Conservation (phyloP, 2,888 invertebrate genomes). For the Apoderus coryli region DNA sequence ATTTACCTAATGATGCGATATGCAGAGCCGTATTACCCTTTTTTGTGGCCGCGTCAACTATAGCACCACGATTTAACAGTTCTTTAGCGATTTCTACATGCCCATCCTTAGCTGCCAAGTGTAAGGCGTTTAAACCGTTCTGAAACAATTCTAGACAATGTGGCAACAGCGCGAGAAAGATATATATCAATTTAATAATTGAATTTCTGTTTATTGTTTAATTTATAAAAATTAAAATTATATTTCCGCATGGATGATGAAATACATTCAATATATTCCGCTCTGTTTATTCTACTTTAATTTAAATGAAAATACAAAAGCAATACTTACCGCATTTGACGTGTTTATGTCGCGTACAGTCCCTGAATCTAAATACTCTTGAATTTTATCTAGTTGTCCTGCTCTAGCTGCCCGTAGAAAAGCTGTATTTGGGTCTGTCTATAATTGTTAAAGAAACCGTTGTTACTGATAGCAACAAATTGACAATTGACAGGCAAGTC, state of each 20-base stretch:
- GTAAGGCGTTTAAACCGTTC: conserved; percentile 96
- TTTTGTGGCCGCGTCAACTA: conserved; percentile 92
- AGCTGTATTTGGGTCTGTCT: conserved; percentile 93
- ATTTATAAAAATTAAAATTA: not conserved
- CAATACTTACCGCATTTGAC: conserved; percentile 77
- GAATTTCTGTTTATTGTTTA: not conserved
- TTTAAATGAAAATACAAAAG: too few species aligned
- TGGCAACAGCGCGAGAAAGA: conserved; percentile 1
- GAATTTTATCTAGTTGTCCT: conserved; percentile 88
- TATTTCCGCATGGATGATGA: too few species aligned
- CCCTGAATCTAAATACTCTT: conserved; percentile 77
- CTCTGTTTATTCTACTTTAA: too few species aligned
- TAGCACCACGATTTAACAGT: conserved; percentile 76
- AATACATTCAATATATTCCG: too few species aligned
- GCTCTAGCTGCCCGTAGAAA: conserved; percentile 95
- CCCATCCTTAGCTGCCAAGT: conserved; percentile 95
- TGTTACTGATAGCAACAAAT: too few species aligned
- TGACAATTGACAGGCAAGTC: too few species aligned
- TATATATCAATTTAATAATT: not conserved
- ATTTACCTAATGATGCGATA: conserved; percentile 70
- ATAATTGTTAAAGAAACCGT: conserved; percentile 31
- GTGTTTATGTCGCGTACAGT: conserved; percentile 93
- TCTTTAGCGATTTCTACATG: conserved; percentile 88
- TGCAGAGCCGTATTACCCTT: conserved; percentile 95
- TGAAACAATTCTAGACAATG: too few species aligned